phyloP scores from a whole-genome alignment of 2,888 invertebrate genomes.

The Idaea biselata region DNA sequence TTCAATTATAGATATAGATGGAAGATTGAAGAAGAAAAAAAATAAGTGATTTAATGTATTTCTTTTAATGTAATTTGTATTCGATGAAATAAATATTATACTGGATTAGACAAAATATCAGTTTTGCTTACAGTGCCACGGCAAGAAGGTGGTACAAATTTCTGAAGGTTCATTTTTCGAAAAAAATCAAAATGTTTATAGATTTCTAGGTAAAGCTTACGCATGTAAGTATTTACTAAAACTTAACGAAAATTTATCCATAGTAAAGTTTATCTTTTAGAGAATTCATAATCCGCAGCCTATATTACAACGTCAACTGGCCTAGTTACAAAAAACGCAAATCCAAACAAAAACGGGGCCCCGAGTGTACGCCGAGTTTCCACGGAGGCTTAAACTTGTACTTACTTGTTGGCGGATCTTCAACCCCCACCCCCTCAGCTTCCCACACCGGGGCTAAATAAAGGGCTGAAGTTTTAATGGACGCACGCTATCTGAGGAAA shows the following conservation, averaged over 20 bases:
- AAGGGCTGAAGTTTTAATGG: conserved; percentile 48
- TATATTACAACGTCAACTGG: conserved; percentile 17
- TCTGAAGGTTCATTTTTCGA: too few relatives aligned
- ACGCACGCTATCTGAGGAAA: conserved; percentile 36
- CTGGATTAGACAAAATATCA: too few relatives aligned
- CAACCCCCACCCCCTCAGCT: conserved; percentile 28
- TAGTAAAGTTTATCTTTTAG: not conserved
- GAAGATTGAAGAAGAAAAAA: too few relatives aligned
- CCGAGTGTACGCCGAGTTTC: conserved; percentile 35
- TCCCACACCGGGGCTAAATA: conserved; percentile 32
- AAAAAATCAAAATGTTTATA: not conserved
- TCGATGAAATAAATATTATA: too few relatives aligned
- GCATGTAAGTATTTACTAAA: not conserved
- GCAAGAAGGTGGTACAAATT: too few relatives aligned
- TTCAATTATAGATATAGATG: too few relatives aligned
- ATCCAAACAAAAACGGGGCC: conserved; percentile 38
- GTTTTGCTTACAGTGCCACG: too few relatives aligned
- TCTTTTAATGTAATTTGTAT: too few relatives aligned
- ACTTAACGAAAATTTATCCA: not conserved
- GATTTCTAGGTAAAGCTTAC: conserved; percentile 6
- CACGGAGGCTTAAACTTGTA: conserved; percentile 43
- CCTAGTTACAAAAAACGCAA: conserved; percentile 39
- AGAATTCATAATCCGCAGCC: conserved; percentile 17
- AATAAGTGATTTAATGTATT: too few relatives aligned
- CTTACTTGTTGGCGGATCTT: conserved; percentile 34